Conservation (phyloP, 2,888 invertebrate genomes). For the Ornithoptera priamus region DNA sequence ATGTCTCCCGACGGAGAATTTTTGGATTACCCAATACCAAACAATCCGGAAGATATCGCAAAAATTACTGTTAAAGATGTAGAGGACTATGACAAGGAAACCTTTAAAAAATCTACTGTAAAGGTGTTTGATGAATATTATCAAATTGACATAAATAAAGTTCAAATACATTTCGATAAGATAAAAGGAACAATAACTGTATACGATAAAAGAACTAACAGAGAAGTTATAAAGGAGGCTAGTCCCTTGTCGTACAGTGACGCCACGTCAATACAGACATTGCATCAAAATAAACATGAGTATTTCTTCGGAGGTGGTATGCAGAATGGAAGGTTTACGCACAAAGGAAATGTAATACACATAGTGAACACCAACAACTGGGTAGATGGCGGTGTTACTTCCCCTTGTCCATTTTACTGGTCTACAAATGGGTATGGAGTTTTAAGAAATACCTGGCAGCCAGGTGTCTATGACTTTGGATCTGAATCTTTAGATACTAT, state of each 20-base stretch:
- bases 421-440: constrained; percentile 67
- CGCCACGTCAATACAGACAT: constrained; percentile 48
- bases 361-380: constrained; percentile 66
- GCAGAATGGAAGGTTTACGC: constrained; percentile 71
- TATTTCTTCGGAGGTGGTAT: constrained; percentile 72
- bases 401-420: constrained; percentile 72
- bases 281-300: constrained; percentile 54
- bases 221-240: constrained; percentile 56
- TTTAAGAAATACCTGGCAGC: constrained; percentile 68
- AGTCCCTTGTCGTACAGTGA: constrained; percentile 51
- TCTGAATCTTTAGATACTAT: constrained; percentile 38
- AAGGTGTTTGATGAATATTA: constrained; percentile 44
- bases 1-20: constrained; percentile 63
- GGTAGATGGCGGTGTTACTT: constrained; percentile 65
- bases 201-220: constrained; percentile 53
- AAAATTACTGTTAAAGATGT: constrained; percentile 58
- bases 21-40: constrained; percentile 60
- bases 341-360: constrained; percentile 61
- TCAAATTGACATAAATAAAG: constrained; percentile 53
- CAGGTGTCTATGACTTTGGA: constrained; percentile 66
- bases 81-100: constrained; percentile 52
- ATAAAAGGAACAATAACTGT: constrained; percentile 54
- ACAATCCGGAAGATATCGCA: constrained; percentile 54
- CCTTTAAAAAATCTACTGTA: constrained; percentile 53
- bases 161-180: constrained; percentile 60